Base-by-base conservation (phyloP, 2,888 invertebrate genomes). In the Macrophya alboannulata region DNA sequence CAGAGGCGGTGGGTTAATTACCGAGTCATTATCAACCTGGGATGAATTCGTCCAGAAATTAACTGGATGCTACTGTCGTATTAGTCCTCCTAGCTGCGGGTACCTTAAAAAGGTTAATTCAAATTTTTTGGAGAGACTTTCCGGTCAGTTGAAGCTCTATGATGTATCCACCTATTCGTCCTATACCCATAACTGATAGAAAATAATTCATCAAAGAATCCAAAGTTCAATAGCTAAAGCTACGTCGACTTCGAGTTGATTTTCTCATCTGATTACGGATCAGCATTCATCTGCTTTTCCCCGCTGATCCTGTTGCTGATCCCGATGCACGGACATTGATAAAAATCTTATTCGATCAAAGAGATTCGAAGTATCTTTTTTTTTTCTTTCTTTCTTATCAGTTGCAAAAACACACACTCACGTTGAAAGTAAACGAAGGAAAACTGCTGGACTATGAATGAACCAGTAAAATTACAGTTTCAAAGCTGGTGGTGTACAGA, bases 1-100 rank as follows among this genome's bases (percentile, higher is more conserved):
- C 45, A 45, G 74, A 74, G 74, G 21, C 40, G 43, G 43, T 74
- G 12, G 65, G 45, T 45, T 74, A 43, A 74, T 74, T 45, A 74
- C 43, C 21, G 4, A 15, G 48, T 74, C 45, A 74, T 74, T 74
- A 74, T 74, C 77, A 51, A 12, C 4, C 8, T 55, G 48, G 31
- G 48, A 25, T 4, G 55, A 48, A 55, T 68, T 68, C 68, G 68
- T 68, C 68, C 37, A 15, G 17, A 17, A 17, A 68, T 17, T 6
- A 68, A 65, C 25, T 31, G 15, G 21, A 65, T 31, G 65, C 10
- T 65, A 65, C 65, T 9, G 31, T 31, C 8, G 12, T 2, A n/a
- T n/a, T n/a, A 31, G 65, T 9, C 2, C 15, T 9, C 15, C n/a
- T n/a, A n/a, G n/a, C n/a, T n/a, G n/a, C 8, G 25, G 59, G 9